phyloP scores from a whole-genome alignment of 2,113 vertebrate species.

The Triplophysa rosa region DNA sequence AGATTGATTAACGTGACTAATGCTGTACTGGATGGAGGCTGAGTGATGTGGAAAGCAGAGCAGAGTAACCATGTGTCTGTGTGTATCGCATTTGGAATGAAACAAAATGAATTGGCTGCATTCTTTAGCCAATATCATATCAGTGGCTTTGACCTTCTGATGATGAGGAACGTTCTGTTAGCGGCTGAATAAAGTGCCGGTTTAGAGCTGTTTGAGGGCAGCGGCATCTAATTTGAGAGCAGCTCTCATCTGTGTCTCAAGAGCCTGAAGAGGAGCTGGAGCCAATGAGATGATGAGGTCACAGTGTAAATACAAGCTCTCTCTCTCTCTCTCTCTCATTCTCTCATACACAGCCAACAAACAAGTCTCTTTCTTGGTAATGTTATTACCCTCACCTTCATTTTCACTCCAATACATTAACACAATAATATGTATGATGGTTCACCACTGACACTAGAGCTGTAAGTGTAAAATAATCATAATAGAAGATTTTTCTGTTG shows the following conservation, averaged over 20 bases:
- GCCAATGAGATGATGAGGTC: constrained; percentile 31
- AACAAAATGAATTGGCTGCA: neutral
- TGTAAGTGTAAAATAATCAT: too few relatives aligned
- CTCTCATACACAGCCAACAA: neutral
- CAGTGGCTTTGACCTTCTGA: constrained; percentile 30
- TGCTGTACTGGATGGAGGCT: neutral
- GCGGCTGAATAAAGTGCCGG: neutral
- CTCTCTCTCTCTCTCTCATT: neutral
- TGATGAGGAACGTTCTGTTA: neutral
- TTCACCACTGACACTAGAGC: neutral
- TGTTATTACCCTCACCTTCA: neutral
- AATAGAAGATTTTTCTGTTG: too few relatives aligned
- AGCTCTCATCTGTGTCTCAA: constrained; percentile 32
- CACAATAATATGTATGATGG: neutral
- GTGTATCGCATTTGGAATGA: neutral
- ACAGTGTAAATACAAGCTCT: constrained; percentile 22
- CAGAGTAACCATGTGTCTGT: constrained; percentile 4
- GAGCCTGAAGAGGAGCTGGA: constrained; percentile 26
- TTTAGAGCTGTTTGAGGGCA: constrained; percentile 27
- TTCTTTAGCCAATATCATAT: neutral
- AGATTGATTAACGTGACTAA: constrained; percentile 5
- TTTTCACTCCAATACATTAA: neutral
- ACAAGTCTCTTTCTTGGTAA: neutral
- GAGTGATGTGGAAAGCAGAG: neutral
- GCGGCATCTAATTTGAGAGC: constrained; percentile 17